Evolutionary conservation across 2,888 invertebrate species (phyloP), one percentile per base, ranked within the genome.

Genomic region (Chorisops tibialis): DNA sequence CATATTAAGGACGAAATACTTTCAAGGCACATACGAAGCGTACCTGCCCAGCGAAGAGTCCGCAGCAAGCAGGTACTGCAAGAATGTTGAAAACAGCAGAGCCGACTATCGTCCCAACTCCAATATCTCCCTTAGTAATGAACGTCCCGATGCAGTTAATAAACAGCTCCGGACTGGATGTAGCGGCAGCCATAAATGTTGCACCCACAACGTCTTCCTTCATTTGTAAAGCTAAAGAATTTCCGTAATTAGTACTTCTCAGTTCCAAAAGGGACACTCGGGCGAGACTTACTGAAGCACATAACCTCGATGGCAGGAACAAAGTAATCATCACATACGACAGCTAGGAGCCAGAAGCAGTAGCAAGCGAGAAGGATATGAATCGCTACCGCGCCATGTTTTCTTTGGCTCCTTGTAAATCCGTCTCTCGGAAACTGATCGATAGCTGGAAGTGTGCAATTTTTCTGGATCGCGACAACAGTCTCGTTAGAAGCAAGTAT

Each of bases 111-210:
- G 89, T 87, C 0, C 89, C 89, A 6, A 89, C 85, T 0, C 89
- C 89, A 19, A 89, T 78, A 73, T 89, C 89, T 0, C 88, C 88
- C 70, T 88, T 84, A 0, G 89, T 88, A 62, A 89, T 82, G 72
- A 89, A 90, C 0, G 89, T 89, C 39, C 89, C 92, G 21, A 94
- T 87, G 66, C 89, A 85, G 74, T 90, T 91, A 66, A 92, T 89
- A 79, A 93, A 93, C 64, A 93, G 79, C 78, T 94, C 93, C 0
- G 93, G 92, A 63, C 90, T 89, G 0, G 91, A 91, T 64, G 91
- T 91, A 0, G 93, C 93, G 1, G 91, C 86, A 0, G 93, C 93
- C 93, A 94, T 93, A 72, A 94, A 90, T 0, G 93, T 93, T 0
- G 93, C 93, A 0, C 93, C 93, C 0, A 93, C 92, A 21, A 93